phyloP scores from a whole-genome alignment of 2,113 vertebrate species.

The Callopanchax toddi region DNA sequence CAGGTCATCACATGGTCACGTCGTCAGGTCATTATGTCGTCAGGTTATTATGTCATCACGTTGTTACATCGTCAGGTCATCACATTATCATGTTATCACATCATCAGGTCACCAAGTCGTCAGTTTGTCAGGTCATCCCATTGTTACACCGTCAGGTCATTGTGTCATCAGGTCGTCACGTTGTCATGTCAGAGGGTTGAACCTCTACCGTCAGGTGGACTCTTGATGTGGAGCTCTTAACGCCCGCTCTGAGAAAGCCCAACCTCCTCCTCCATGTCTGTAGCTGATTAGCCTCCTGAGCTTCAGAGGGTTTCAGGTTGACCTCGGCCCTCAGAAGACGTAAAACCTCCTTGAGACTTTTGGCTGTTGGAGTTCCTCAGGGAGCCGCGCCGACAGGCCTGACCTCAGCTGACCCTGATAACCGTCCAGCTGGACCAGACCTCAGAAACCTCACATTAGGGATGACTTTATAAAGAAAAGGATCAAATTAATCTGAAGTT shows the following conservation, averaged over 20 bases:
- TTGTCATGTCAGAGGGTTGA: constrained; percentile 1
- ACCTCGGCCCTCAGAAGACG: neutral
- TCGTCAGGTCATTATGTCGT: too few species aligned
- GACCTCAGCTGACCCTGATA: constrained; percentile 14
- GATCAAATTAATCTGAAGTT: neutral
- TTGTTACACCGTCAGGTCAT: too few species aligned
- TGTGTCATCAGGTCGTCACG: too few species aligned
- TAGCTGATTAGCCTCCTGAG: constrained; percentile 24
- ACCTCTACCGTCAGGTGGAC: constrained; percentile 11
- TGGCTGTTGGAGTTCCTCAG: constrained; percentile 1
- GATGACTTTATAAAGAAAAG: neutral
- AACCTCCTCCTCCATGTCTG: neutral
- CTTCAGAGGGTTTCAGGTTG: neutral
- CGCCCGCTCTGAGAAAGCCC: constrained; percentile 1
- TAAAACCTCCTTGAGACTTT: constrained; percentile 9
- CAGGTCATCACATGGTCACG: too few species aligned
- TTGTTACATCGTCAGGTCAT: too few species aligned
- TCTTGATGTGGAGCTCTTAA: constrained; percentile 1
- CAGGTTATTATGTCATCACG: too few species aligned
- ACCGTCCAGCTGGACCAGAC: constrained; percentile 5
- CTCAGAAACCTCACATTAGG: neutral
- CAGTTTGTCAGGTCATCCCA: too few species aligned
- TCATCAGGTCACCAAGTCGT: too few species aligned
- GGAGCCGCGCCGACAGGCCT: constrained; percentile 4
- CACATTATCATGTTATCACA: too few species aligned